Conservation (phyloP, 2,888 invertebrate species). For the Ochropleura leucogaster region DNA sequence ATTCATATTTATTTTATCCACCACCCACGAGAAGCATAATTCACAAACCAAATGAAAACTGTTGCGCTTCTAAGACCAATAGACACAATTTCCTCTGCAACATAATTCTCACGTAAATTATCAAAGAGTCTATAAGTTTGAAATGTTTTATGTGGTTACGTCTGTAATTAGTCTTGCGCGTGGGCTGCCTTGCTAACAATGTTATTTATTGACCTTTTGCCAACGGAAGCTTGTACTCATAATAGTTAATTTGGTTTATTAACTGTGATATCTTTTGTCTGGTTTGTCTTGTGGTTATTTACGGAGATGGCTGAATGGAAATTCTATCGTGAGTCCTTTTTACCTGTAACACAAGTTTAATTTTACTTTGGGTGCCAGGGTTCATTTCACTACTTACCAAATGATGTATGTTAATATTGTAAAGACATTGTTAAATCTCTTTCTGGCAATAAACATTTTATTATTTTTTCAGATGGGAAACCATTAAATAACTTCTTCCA, state of each 20-base stretch:
- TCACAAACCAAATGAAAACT: slow-evolving; percentile 19
- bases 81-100: slow-evolving; percentile 1
- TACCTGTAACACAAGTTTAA: too few relatives aligned
- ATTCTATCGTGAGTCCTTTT: not conserved
- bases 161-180: slow-evolving; percentile 54
- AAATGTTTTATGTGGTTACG: slow-evolving; percentile 44
- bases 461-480: too few relatives aligned
- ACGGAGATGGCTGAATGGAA: not conserved
- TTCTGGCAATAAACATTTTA: too few relatives aligned
- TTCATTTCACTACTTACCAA: too few relatives aligned
- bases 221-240: slow-evolving; percentile 52
- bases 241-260: slow-evolving; percentile 59
- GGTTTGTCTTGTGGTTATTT: not conserved
- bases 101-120: slow-evolving; percentile 39
- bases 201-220: slow-evolving; percentile 60
- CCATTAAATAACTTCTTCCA: too few relatives aligned
- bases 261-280: slow-evolving; percentile 47
- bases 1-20: slow-evolving; percentile 34
- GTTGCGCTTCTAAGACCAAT: not conserved
- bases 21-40: slow-evolving; percentile 14
- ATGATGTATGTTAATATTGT: too few relatives aligned
- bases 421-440: too few relatives aligned
- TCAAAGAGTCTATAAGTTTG: slow-evolving; percentile 27
- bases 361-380: too few relatives aligned
- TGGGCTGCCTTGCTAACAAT: slow-evolving; percentile 52